These are phyloP conservation scores for Apotomis betuletana DNA, from an alignment of 2,888 invertebrate genomes.

Conservation along the genomic window DNA sequence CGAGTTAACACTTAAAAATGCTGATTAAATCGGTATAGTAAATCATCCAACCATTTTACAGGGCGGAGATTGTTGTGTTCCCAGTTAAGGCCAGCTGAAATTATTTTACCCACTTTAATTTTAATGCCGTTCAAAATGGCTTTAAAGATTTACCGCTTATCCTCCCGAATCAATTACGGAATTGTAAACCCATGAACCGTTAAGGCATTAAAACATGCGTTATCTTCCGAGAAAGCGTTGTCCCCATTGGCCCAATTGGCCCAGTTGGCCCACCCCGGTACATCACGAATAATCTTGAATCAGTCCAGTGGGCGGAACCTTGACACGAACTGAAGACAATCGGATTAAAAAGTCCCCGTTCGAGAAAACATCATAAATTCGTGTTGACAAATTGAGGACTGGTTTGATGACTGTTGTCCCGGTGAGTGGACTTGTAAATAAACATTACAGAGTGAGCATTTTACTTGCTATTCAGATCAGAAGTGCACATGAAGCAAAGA, in stretches of 20 bases:
- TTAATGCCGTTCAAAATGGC: constrained; percentile 21
- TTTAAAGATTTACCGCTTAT: constrained; percentile 30
- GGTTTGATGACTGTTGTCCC: constrained; percentile 4
- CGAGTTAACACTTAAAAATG: too few species aligned
- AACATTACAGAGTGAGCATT: constrained; percentile 2
- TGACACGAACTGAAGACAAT: constrained; percentile 45
- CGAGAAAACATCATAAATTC: constrained; percentile 24
- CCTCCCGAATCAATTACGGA: constrained; percentile 24
- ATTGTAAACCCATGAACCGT: constrained; percentile 25
- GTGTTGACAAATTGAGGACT: constrained; percentile 29
- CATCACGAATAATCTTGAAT: constrained; percentile 40
- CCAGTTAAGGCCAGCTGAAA: background rate
- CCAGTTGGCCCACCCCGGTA: constrained; percentile 42
- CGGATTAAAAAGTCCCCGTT: constrained; percentile 43
- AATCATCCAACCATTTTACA: too few species aligned
- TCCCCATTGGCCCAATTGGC: constrained; percentile 27
- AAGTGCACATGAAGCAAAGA: background rate
- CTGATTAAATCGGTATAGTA: too few species aligned
- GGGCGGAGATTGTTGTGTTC: too few species aligned
- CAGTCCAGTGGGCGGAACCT: constrained; percentile 50
- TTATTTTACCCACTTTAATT: constrained; percentile 13
- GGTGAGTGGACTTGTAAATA: constrained; percentile 20
- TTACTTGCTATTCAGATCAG: background rate
- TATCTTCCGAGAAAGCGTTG: constrained; percentile 30
- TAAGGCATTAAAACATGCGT: constrained; percentile 30